Evolutionary conservation across 2,113 vertebrate species (phyloP).

Genomic region (pig (Sus scrofa)): DNA sequence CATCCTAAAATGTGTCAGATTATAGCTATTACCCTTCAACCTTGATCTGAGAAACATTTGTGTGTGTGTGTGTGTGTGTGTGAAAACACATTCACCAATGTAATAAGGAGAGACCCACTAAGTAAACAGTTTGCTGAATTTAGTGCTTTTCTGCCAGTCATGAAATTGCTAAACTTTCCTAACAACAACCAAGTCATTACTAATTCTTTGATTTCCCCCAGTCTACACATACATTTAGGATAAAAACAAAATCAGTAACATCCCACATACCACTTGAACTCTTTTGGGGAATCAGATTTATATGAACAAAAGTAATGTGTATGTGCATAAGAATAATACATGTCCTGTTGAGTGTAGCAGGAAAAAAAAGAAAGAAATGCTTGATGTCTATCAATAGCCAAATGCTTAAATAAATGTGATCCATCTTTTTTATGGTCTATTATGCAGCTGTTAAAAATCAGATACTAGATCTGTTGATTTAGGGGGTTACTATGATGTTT

Average conservation of each 20-base stretch:
- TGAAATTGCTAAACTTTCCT: background rate
- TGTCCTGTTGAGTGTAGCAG: background rate
- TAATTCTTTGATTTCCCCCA: background rate
- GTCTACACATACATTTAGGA: background rate
- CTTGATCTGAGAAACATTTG: background rate
- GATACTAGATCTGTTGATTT: background rate
- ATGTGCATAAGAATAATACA: background rate
- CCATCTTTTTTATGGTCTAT: background rate
- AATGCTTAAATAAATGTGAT: background rate
- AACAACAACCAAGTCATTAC: background rate
- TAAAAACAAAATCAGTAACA: background rate
- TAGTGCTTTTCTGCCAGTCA: background rate
- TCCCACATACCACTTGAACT: background rate
- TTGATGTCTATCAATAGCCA: background rate
- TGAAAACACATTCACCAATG: background rate
- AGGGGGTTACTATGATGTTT: background rate
- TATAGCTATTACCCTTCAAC: background rate
- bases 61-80: no score
- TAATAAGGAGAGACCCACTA: background rate
- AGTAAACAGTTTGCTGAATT: background rate
- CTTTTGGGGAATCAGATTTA: background rate
- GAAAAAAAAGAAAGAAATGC: background rate
- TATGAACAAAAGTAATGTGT: background rate
- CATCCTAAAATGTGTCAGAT: background rate
- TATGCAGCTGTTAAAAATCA: background rate